A percentile compares a stretch with the other conserved stretches of the same genome.
Evolutionary conservation across 2,797 vertebrate genomes (phyloP).

Genomic region (Peromyscus attwateri): DNA sequence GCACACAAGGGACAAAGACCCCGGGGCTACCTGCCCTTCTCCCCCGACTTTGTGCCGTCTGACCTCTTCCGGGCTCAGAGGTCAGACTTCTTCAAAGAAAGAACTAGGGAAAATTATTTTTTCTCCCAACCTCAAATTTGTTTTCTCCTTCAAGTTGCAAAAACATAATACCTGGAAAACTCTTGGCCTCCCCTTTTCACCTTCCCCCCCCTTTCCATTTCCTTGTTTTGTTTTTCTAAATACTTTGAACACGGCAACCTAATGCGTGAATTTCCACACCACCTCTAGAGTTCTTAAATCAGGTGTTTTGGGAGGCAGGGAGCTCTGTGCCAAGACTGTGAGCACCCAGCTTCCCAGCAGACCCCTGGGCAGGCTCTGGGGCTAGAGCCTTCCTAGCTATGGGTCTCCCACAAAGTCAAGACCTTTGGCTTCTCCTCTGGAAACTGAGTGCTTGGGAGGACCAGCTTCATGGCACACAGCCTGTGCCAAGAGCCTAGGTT

Average conservation of each 20-base stretch:
- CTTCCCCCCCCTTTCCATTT: background rate
- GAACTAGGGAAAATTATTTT: constrained; percentile 8
- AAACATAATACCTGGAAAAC: constrained; percentile 56
- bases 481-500: background rate
- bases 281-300: background rate
- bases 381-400: background rate
- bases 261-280: constrained; percentile 60
- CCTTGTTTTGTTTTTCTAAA: constrained; percentile 76
- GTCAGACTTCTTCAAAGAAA: constrained; percentile 17
- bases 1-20: background rate
- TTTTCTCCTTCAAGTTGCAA: constrained; percentile 62
- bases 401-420: background rate
- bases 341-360: background rate
- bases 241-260: constrained; percentile 76
- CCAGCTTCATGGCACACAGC: background rate
- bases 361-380: no score
- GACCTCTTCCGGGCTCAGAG: constrained; percentile 1
- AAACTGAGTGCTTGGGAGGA: background rate
- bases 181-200: constrained; percentile 52
- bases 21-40: background rate
- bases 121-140: background rate
- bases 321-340: background rate
- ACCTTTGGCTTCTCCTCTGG: background rate
- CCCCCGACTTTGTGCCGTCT: background rate
- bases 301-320: background rate